Base-by-base conservation (phyloP, 2,888 invertebrate genomes). In the Ctenicera cuprea region DNA sequence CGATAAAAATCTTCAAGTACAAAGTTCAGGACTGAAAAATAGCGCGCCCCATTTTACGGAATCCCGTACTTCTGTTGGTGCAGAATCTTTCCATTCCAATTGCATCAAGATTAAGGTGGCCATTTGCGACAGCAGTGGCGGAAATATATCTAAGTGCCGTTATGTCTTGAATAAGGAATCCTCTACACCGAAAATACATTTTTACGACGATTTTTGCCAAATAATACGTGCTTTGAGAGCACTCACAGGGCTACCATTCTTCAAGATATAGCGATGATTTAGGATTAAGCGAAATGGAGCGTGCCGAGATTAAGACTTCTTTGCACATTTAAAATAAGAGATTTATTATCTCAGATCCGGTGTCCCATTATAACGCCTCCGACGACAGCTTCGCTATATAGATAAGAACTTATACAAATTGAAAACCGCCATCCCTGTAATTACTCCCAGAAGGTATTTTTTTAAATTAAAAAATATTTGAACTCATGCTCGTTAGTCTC, bases 211-310 rank as follows among this genome's bases (percentile, higher is more conserved):
- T 73, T 75, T 78, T 76, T 76, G 68, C 69, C 78, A 78, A 81
- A 81, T 81, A 22, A 77, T 75, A 77, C 76, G 73, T 77, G 71
- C 76, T 71, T 64, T 63, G 70, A 71, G 61, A 62, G 61, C 76
- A 68, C 74, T 76, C 66, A 38, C 74, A 72, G 67, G 71, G 65
- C 71, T 72, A 72, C 81, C 81, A 82, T 83, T 82, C 80, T 80
- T 82, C 80, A 81, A 82, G 81, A 83, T 82, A 82, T 80, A 79
- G 80, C 80, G 81, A 83, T 84, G 83, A 85, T 85, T 84, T 83
- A 82, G 82, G 84, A 85, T 84, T 84, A 82, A 80, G 81, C 77
- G 84, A 83, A 85, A 84, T 85, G 85, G 84, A 83, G 83, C 82
- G 85, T 84, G 82, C 79, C 74, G 74, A 84, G 84, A 85, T 85